Conservation (phyloP, 2,797 vertebrate genomes). For the Scolopax bukidnonensis region DNA sequence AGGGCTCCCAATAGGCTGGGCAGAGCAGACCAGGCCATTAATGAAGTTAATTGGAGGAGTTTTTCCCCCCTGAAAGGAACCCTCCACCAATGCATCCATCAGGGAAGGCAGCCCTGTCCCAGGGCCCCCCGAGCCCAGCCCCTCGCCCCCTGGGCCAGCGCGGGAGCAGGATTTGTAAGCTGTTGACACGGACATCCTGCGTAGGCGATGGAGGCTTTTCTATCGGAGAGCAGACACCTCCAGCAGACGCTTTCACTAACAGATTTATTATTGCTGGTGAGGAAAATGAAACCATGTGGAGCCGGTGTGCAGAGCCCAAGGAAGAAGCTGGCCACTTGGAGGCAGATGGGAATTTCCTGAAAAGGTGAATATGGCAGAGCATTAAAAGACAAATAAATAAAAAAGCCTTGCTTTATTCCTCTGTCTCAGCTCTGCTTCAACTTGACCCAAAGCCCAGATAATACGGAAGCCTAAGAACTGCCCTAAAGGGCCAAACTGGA, state of each 20-base stretch:
- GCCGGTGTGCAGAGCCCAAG: neutral
- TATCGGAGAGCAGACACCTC: neutral
- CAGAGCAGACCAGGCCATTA: neutral
- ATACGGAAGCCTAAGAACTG: neutral
- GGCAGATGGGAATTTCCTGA: conserved; percentile 67
- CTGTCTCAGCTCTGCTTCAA: neutral
- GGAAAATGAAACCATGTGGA: conserved; percentile 50
- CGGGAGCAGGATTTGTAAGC: conserved; percentile 12
- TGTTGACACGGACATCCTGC: conserved; percentile 55
- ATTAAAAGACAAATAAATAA: conserved; percentile 58
- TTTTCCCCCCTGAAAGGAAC: neutral
- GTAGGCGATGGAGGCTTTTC: neutral
- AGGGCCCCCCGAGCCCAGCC: neutral
- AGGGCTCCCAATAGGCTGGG: neutral
- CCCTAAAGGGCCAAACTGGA: neutral
- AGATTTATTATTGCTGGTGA: conserved; percentile 33
- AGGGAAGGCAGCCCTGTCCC: neutral
- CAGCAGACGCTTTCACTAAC: conserved; percentile 40
- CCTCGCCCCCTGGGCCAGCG: neutral
- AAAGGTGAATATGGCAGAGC: conserved; percentile 52
- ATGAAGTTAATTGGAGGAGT: accelerated
- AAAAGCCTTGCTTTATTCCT: neutral
- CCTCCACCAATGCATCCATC: accelerated
- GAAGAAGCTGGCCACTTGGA: neutral
- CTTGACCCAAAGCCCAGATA: neutral